phyloP scores from a whole-genome alignment of 2,888 invertebrate species.

The Corbicula japonica region DNA sequence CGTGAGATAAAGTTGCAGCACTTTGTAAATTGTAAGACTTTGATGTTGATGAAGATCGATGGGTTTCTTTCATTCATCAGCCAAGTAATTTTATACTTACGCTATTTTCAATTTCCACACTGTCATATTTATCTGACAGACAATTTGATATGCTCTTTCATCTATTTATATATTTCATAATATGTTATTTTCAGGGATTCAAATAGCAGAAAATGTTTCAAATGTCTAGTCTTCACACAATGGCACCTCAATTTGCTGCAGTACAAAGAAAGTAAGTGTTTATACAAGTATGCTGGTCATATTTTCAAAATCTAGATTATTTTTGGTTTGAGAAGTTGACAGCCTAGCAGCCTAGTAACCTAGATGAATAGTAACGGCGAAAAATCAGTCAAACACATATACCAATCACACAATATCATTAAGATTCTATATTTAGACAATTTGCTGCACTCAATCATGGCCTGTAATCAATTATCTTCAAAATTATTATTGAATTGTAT shows the following conservation, averaged over 20 bases:
- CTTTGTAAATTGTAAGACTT: no score
- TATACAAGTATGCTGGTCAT: neutral
- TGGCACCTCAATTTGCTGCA: conserved; percentile 97
- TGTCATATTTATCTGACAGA: conserved; percentile 10
- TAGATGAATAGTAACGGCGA: neutral
- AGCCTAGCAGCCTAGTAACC: neutral
- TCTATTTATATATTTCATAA: neutral
- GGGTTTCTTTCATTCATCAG: no score
- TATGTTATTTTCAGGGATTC: conserved; percentile 90
- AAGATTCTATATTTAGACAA: no score
- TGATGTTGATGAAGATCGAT: no score
- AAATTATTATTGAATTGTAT: no score
- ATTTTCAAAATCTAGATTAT: neutral
- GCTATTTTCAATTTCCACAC: no score
- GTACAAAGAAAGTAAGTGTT: conserved; percentile 97
- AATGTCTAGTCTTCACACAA: conserved; percentile 97
- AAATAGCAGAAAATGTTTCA: conserved; percentile 91
- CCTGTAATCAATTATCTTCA: no score
- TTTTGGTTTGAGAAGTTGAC: neutral
- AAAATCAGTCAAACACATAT: neutral
- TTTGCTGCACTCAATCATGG: no score
- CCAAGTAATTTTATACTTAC: no score
- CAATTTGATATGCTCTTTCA: neutral
- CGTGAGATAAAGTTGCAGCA: no score
- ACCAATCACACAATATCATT: no score